Evolutionary conservation across 2,113 vertebrate genomes (phyloP), one percentile per base, ranked within the genome.

Genomic region (Nansenia antarctica): DNA sequence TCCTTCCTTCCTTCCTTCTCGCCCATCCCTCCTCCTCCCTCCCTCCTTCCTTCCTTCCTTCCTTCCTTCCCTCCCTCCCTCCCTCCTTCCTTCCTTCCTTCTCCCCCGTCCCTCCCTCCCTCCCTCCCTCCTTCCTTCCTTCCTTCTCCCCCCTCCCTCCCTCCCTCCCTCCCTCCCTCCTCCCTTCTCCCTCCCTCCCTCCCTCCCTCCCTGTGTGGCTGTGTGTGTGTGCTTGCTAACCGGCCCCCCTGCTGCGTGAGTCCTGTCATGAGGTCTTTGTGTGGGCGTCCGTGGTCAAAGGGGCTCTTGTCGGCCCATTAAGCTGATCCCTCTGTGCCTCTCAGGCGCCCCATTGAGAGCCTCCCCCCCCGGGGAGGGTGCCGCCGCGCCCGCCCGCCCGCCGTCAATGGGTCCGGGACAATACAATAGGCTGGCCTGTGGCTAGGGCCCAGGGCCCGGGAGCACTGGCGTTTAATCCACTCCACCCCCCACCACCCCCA

Each of bases 271-370:
- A 63, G 75, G 73, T 73, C 85, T 86, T 90, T 89, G 89, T 90
- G 76, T 69, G 57, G 84, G 87, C 69, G 87, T 89, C 82, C 80
- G 80, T 80, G 83, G 81, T 89, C 85, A 89, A 89, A 89, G 87
- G 83, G 76, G 66, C 85, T 85, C 86, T 89, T 87, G 85, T 89
- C 75, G 81, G 80, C 81, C 86, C 79, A 89, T 89, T 89, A 89
- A 87, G 83, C 87, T 86, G 85, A 87, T 89, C 86, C 86, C 85
- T 82, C 74, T 64, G 39, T 30, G 81, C 82, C 88, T 88, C 87
- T 87, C 78, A 76, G 78, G 66, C 80, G 77, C 74, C 85, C 84
- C 80, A 84, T 89, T 89, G 82, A 87, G 78, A 81, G 68, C 82
- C 65, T 69, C 73, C 80, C 73, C 65, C 71, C 73, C 80, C 73